Evolutionary conservation across 2,888 invertebrate species (phyloP), one percentile per base, ranked within the genome.

Genomic region (Entomobrya multifasciata): DNA sequence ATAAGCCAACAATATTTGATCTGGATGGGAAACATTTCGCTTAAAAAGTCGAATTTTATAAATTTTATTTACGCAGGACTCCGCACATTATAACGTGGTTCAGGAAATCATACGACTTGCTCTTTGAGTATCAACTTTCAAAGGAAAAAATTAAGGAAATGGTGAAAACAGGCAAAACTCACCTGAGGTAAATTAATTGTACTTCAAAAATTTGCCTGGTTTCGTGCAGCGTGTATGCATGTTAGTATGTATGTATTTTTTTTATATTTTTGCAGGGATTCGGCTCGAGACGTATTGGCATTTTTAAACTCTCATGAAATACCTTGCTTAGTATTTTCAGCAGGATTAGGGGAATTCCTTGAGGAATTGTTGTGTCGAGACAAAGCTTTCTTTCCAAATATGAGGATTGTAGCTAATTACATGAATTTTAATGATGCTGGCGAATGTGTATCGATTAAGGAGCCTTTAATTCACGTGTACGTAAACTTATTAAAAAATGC

Each of bases 301-400:
- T 94, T 94, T 91, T 93, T 97, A 30, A 92, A 95, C 82, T 92
- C 93, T 0, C 93, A 94, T n/a, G 93, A 95, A 82, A 95, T 99
- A 41, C 99, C 99, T 0, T 94, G 98, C 78, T 93, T 99, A 87
- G 96, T 99, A 62, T 98, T 99, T 93, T 98, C 98, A 0, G 99
- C 99, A 6, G 99, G 99, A 0, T 94, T 98, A 13, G 98, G 98
- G 0, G 96, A 99, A 92, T 94, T 97, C 0, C 96, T 99, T 0
- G 94, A 95, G 25, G 95, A 96, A 1, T 95, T 97, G 36, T 93
- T 99, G 52, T 93, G 94, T 74, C 95, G 84, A 96, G 72, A 95
- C 96, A 62, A 95, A 78, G 94, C 96, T 5, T 92, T 95, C 80
- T 93, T 94, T 25, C 94, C 95, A 0, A 95, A 97, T 92, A 95